A percentile compares a stretch with the other conserved stretches of the same genome.
Conservation (phyloP, 2,113 vertebrate species). For the Echinops telfairi region DNA sequence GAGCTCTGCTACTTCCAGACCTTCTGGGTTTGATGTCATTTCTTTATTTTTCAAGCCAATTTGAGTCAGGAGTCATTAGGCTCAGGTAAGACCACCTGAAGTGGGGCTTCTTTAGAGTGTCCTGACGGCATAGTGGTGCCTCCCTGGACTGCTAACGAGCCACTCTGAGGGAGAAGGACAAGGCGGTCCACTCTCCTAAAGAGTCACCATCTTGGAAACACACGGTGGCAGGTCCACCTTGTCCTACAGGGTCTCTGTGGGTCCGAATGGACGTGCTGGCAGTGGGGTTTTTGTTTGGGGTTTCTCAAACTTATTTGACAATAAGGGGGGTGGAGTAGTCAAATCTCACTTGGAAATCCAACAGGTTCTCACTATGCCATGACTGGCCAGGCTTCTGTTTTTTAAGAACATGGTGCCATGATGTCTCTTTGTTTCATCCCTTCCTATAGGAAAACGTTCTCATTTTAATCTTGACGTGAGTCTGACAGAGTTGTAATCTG, state of each 20-base stretch:
- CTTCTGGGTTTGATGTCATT: background rate
- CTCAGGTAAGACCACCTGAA: background rate
- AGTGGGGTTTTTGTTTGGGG: no score
- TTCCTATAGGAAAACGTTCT: conserved; percentile 17
- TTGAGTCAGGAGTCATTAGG: background rate
- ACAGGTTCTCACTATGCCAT: background rate
- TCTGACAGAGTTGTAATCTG: background rate
- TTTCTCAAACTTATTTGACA: background rate
- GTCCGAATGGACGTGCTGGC: no score
- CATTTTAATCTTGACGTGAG: conserved; percentile 16
- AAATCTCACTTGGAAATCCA: background rate
- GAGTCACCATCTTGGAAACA: background rate
- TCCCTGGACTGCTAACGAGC: no score
- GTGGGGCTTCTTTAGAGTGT: no score
- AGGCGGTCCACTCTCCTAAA: no score
- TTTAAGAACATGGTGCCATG: background rate
- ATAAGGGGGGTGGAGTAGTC: background rate
- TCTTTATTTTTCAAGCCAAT: background rate
- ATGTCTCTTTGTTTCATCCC: background rate
- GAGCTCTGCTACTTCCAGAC: background rate
- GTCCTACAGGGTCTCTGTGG: no score
- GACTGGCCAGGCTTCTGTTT: background rate
- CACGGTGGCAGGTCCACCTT: no score
- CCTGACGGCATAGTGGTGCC: no score
- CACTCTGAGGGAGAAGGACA: no score